These are phyloP conservation scores for Phlogophora meticulosa DNA, from an alignment of 2,888 invertebrate genomes.

Conservation along the genomic window DNA sequence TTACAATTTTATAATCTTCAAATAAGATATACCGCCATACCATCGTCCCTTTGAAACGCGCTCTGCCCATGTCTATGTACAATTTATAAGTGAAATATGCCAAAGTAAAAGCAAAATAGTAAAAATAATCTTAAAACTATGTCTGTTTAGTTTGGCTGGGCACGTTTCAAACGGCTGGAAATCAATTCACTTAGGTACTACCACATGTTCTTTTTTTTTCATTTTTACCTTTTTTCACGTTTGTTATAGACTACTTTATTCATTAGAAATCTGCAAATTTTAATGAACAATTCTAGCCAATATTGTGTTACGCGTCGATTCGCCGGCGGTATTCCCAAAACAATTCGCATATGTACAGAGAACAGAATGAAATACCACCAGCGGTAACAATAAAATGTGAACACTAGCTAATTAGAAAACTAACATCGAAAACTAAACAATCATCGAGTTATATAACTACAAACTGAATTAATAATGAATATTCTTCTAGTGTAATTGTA, in stretches of 20 bases:
- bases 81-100: slow-evolving; percentile 74
- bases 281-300: slow-evolving; percentile 75
- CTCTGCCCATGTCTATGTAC: slow-evolving; percentile 75
- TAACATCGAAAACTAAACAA: slow-evolving; percentile 86
- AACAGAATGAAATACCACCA: slow-evolving; percentile 61
- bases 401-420: slow-evolving; percentile 83
- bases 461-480: slow-evolving; percentile 67
- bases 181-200: slow-evolving; percentile 76
- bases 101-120: slow-evolving; percentile 66
- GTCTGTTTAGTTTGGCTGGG: slow-evolving; percentile 58
- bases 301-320: slow-evolving; percentile 66
- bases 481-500: slow-evolving; percentile 62
- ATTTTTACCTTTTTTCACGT: slow-evolving; percentile 71
- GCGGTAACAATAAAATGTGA: slow-evolving; percentile 74
- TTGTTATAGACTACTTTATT: slow-evolving; percentile 83
- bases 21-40: slow-evolving; percentile 66
- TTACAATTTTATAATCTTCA: slow-evolving; percentile 80
- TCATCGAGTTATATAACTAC: slow-evolving; percentile 73
- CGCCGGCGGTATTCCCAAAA: slow-evolving; percentile 62
- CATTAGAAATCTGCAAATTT: slow-evolving; percentile 78
- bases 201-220: slow-evolving; percentile 70
- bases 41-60: slow-evolving; percentile 59
- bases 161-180: slow-evolving; percentile 68
- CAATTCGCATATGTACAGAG: slow-evolving; percentile 69
- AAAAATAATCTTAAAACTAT: slow-evolving; percentile 71